Base-by-base conservation (phyloP, 2,113 vertebrate species). In the Alectura lathami region DNA sequence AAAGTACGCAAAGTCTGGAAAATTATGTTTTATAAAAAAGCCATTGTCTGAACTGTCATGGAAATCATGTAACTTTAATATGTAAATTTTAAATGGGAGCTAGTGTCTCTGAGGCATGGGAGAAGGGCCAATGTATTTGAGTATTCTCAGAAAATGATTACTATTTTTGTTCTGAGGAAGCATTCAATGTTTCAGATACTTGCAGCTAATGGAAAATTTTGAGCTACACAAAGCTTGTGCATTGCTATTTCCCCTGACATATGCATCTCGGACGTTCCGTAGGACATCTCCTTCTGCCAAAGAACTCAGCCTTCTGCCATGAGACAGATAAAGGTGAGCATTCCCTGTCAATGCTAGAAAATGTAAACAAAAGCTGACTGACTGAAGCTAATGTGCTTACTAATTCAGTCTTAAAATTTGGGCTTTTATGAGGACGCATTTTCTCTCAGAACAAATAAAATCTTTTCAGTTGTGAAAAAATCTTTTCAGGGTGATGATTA, bases 361-460 rank as follows among this genome's bases (percentile, higher is more conserved):
- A 40, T 40, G 54, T 50, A 63, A 95, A 93, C 91, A 86, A 91
- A 92, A 80, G 16, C 22, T 81, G 38, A 75, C 13, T 51, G 88
- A 76, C 50, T 84, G 73, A 93, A 84, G 36, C 8, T 69, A 50
- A 79, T 63, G 38, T 89, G 57, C 64, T 83, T 86, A 34, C 67
- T 91, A 88, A 89, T 94, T 93, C 73, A 59, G 38, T 91, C 43
- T n/a, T 83, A 72, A 70, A 92, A 91, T 68, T 38, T 34, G 42
- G 54, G 47, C 56, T 91, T 94, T 92, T 84, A 83, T 76, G 68
- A 93, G 89, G 78, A 87, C 78, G 69, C 0, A 6, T 60, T 56
- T 92, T 91, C 79, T 90, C 69, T 73, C 17, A 77, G 88, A 91
- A 96, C 56, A 93, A 94, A 81, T 90, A 89, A 86, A 94, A 72